Percentiles rank a stretch among this genome's conserved stretches.
phyloP scores from a whole-genome alignment of 2,113 vertebrate species.

The Ellobius talpinus region DNA sequence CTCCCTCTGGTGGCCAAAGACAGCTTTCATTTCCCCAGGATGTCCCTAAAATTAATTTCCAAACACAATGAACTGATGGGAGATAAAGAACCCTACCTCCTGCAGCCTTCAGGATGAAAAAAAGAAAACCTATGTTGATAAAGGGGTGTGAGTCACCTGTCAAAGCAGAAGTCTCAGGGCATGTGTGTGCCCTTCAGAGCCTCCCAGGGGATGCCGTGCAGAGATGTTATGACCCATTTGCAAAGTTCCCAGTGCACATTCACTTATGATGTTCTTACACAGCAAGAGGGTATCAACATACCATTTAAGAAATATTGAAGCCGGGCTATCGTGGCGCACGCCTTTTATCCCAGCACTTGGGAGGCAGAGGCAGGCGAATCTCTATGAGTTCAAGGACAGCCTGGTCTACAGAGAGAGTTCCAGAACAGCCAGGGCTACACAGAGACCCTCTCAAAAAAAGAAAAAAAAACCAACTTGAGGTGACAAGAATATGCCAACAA shows the following conservation, averaged over 20 bases:
- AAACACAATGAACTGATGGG: conserved; percentile 58
- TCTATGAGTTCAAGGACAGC: not conserved
- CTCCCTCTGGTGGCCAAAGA: conserved; percentile 78
- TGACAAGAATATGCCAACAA: conserved; percentile 47
- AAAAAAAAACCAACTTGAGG: not conserved
- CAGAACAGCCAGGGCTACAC: not conserved
- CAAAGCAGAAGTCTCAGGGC: conserved; percentile 44
- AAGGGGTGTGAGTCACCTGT: conserved; percentile 37
- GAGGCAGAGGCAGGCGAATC: not conserved
- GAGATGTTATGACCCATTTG: not conserved
- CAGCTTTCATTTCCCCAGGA: conserved; percentile 77
- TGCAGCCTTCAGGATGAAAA: conserved; percentile 44
- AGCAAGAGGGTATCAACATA: not conserved
- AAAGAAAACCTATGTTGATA: not conserved
- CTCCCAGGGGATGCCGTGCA: not conserved
- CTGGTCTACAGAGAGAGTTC: not conserved
- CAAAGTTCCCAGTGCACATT: not conserved
- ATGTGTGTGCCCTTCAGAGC: not conserved
- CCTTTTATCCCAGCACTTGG: not conserved
- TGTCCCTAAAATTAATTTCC: conserved; percentile 70
- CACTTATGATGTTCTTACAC: conserved; percentile 22
- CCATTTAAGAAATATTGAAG: conserved; percentile 14
- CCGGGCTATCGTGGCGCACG: not conserved
- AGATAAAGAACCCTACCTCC: conserved; percentile 40
- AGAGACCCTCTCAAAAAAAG: not conserved